Conservation (phyloP, 2,888 invertebrate species). For the Spisula solida region DNA sequence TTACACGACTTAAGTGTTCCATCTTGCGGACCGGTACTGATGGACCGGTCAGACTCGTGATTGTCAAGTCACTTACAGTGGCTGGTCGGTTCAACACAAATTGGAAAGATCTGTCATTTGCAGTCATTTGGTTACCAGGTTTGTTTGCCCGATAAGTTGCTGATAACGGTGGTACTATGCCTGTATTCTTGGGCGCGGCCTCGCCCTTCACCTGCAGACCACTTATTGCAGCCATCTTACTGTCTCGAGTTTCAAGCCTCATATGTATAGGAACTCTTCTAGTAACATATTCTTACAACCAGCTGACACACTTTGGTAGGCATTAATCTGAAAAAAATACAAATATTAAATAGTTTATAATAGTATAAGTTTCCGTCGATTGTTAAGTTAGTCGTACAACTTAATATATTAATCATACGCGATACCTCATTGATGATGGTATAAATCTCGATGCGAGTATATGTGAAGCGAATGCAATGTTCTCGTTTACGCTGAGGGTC, state of each 20-base stretch:
- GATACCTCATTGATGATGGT: too few species aligned
- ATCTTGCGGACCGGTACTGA: slow-evolving; percentile 69
- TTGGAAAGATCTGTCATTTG: slow-evolving; percentile 72
- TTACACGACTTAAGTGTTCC: slow-evolving; percentile 71
- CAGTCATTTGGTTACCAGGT: slow-evolving; percentile 46
- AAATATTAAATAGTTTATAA: too few species aligned
- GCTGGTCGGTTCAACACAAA: slow-evolving; percentile 67
- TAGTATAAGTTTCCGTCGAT: too few species aligned
- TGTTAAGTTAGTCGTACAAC: not conserved
- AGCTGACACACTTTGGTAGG: not conserved
- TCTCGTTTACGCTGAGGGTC: too few species aligned
- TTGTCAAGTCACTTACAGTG: slow-evolving; percentile 50
- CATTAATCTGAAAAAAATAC: not conserved
- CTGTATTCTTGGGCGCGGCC: slow-evolving; percentile 69
- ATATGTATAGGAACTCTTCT: not conserved
- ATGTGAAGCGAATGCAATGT: too few species aligned
- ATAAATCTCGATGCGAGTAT: too few species aligned
- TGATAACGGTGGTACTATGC: slow-evolving; percentile 55
- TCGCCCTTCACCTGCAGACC: slow-evolving; percentile 72
- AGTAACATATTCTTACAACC: not conserved
- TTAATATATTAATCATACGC: not conserved
- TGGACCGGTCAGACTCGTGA: slow-evolving; percentile 58
- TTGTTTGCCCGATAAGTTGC: slow-evolving; percentile 60
- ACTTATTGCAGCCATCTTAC: slow-evolving; percentile 55
- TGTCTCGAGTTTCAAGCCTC: not conserved